Percentiles rank a stretch among this genome's conserved stretches.
Evolutionary conservation across 2,113 vertebrate genomes (phyloP).

Genomic region (Gyps fulvus): DNA sequence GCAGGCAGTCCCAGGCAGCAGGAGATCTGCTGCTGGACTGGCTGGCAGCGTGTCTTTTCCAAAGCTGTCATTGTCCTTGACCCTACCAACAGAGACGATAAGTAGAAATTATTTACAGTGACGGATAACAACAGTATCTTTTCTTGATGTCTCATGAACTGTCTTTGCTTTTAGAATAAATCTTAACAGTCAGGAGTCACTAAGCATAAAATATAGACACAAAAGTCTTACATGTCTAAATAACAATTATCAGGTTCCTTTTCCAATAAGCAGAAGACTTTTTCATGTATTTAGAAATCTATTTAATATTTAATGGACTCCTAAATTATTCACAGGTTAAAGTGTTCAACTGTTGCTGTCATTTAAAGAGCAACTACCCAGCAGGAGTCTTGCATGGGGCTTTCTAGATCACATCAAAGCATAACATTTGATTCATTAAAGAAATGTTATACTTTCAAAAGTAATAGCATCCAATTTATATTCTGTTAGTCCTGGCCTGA

Average conservation of each 20-base stretch:
- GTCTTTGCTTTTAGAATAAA: neutral
- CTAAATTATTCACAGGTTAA: slow-evolving; percentile 70
- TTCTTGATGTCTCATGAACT: neutral
- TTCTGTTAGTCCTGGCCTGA: neutral
- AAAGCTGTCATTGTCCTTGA: neutral
- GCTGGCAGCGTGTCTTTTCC: neutral
- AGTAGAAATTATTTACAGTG: neutral
- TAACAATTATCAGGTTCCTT: slow-evolving; percentile 12
- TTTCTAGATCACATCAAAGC: slow-evolving; percentile 10
- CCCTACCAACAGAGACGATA: neutral
- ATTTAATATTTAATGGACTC: slow-evolving; percentile 70
- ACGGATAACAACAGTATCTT: neutral
- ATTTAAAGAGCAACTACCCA: slow-evolving; percentile 59
- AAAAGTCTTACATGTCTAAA: slow-evolving; percentile 19
- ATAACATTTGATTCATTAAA: slow-evolving; percentile 8
- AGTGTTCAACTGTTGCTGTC: slow-evolving; percentile 55
- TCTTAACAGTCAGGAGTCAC: neutral
- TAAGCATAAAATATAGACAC: neutral
- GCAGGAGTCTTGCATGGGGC: neutral
- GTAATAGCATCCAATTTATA: neutral
- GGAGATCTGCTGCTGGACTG: neutral
- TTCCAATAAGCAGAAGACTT: slow-evolving; percentile 4
- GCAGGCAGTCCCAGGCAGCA: neutral
- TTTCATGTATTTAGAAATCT: slow-evolving; percentile 30
- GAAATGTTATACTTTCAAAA: neutral